Conservation (phyloP, 2,113 vertebrate species). For the Protobothrops flavoviridis region DNA sequence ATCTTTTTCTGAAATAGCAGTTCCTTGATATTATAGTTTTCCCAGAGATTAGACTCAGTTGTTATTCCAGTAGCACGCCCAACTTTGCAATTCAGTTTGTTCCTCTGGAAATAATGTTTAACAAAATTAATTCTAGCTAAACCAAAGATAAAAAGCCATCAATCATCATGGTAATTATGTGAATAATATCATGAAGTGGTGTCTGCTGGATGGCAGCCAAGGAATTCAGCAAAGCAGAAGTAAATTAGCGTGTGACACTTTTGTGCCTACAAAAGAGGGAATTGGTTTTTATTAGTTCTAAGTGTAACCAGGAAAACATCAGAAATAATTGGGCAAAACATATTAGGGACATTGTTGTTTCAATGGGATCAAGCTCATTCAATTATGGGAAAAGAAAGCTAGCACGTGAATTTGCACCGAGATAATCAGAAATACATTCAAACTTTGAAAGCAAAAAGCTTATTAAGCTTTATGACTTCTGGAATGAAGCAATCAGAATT, state of each 20-base stretch:
- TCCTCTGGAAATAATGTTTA: constrained; percentile 26
- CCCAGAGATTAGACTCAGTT: not conserved
- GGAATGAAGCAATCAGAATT: not conserved
- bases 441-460: constrained; percentile 1
- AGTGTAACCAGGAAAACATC: constrained; percentile 15
- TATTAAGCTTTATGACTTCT: constrained; percentile 16
- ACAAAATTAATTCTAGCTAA: constrained; percentile 38
- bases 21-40: fast-evolving
- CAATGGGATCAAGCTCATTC: not conserved
- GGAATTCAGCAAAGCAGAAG: not conserved
- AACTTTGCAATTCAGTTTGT: constrained; percentile 20
- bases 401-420: not conserved
- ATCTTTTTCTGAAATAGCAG: not conserved
- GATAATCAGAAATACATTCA: constrained; percentile 11
- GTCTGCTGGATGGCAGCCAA: constrained; percentile 5
- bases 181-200: not conserved
- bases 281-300: not conserved
- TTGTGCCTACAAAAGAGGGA: not conserved
- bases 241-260: constrained; percentile 10
- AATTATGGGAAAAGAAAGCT: not conserved
- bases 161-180: constrained; percentile 1
- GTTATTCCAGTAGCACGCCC: not conserved
- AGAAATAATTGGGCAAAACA: constrained; percentile 49
- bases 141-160: constrained; percentile 18
- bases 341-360: fast-evolving